These are phyloP conservation scores for Orchesella flavescens DNA, from an alignment of 2,888 invertebrate species.

Conservation along the genomic window DNA sequence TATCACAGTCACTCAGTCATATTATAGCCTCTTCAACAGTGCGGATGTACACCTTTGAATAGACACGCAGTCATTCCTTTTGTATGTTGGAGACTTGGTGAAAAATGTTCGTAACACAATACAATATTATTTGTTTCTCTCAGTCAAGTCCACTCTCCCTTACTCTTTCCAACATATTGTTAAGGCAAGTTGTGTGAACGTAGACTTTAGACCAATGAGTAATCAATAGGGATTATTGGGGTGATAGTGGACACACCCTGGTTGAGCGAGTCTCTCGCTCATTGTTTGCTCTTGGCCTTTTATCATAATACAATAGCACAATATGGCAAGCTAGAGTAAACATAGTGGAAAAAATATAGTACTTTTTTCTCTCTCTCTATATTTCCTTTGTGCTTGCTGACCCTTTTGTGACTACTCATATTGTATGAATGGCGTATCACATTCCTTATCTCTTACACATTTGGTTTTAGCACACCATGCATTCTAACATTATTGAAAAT, in stretches of 20 bases:
- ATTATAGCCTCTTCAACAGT: too few relatives aligned
- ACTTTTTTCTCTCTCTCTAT: background rate
- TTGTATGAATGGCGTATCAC: background rate
- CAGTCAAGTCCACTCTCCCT: background rate
- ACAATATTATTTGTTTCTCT: too few relatives aligned
- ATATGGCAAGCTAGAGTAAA: background rate
- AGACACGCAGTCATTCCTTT: too few relatives aligned
- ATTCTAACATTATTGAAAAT: background rate
- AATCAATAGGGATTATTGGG: slow-evolving; percentile 35
- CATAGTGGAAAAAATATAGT: slow-evolving; percentile 16
- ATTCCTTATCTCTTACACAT: too few relatives aligned
- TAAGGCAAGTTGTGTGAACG: background rate
- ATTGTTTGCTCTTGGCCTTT: background rate
- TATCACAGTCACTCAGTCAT: too few relatives aligned
- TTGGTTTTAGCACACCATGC: too few relatives aligned
- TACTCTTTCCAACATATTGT: background rate
- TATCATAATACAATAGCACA: background rate
- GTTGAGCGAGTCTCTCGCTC: background rate
- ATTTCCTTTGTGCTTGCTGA: background rate
- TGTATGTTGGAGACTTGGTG: too few relatives aligned
- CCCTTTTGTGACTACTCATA: background rate
- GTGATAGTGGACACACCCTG: slow-evolving; percentile 12
- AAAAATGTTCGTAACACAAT: too few relatives aligned
- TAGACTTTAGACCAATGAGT: slow-evolving; percentile 35
- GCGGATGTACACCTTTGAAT: too few relatives aligned